Conservation (phyloP, 2,888 invertebrate genomes). For the Platycnemis pennipes region DNA sequence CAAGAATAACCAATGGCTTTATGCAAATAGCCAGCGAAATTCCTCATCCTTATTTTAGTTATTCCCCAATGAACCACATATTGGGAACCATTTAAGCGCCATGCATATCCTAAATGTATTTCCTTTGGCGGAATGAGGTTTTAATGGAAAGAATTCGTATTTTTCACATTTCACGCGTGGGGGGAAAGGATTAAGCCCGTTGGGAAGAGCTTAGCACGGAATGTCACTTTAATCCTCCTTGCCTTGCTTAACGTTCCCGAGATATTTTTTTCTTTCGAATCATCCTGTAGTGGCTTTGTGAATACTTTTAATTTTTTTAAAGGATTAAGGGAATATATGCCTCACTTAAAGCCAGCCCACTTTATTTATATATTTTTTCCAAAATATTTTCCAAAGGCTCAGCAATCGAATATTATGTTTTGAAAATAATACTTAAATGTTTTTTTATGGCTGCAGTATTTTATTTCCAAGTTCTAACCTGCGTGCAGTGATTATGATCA, state of each 20-base stretch:
- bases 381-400: too few relatives aligned
- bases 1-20: neutral
- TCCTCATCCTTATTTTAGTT: neutral
- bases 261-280: neutral
- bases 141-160: neutral
- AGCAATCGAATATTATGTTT: neutral
- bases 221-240: slow-evolving; percentile 33
- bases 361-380: neutral
- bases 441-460: too few relatives aligned
- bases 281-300: neutral
- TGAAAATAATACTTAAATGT: too few relatives aligned
- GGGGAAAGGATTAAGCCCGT: slow-evolving; percentile 11
- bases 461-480: too few relatives aligned
- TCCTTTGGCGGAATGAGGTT: neutral
- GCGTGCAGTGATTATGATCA: too few relatives aligned
- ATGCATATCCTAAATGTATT: neutral
- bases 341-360: neutral
- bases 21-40: neutral
- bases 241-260: neutral
- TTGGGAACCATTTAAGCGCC: neutral
- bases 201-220: neutral
- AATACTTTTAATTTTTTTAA: neutral
- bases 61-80: neutral
- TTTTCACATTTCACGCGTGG: neutral
- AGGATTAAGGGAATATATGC: neutral